phyloP scores from a whole-genome alignment of 2,797 vertebrate genomes.

The Silurus aristotelis region DNA sequence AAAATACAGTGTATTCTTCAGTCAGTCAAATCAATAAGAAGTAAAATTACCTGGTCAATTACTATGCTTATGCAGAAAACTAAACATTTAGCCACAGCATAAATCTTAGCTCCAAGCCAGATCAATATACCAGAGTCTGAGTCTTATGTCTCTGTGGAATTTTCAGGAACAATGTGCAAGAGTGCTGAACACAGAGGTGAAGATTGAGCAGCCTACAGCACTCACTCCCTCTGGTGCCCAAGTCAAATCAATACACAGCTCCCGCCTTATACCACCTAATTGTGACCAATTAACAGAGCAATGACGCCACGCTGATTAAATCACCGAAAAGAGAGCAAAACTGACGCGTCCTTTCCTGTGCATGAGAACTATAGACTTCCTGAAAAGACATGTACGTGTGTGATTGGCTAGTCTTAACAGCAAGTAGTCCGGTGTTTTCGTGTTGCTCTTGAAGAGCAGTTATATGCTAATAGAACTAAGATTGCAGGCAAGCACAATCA shows the following conservation, averaged over 20 bases:
- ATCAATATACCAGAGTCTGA: not conserved
- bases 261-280: slow-evolving; percentile 51
- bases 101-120: not conserved
- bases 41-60: slow-evolving; percentile 17
- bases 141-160: not conserved
- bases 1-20: not conserved
- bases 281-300: slow-evolving; percentile 49
- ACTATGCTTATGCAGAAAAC: slow-evolving; percentile 21
- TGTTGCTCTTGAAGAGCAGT: not conserved
- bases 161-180: not conserved
- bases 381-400: not conserved
- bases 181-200: slow-evolving; percentile 20
- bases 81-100: not conserved
- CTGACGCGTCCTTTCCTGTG: not conserved
- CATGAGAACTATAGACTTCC: not conserved
- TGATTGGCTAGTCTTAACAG: slow-evolving; percentile 50
- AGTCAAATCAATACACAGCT: slow-evolving; percentile 53
- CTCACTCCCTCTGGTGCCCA: slow-evolving; percentile 11
- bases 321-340: slow-evolving; percentile 1
- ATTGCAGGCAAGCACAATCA: not conserved
- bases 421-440: not conserved
- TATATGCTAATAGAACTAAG: not conserved
- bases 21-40: not conserved
- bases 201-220: not conserved
- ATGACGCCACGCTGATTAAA: not conserved